Evolutionary conservation across 2,888 invertebrate species (phyloP), one percentile per base, ranked within the genome.

Genomic region (Tuberolachnus salignus): DNA sequence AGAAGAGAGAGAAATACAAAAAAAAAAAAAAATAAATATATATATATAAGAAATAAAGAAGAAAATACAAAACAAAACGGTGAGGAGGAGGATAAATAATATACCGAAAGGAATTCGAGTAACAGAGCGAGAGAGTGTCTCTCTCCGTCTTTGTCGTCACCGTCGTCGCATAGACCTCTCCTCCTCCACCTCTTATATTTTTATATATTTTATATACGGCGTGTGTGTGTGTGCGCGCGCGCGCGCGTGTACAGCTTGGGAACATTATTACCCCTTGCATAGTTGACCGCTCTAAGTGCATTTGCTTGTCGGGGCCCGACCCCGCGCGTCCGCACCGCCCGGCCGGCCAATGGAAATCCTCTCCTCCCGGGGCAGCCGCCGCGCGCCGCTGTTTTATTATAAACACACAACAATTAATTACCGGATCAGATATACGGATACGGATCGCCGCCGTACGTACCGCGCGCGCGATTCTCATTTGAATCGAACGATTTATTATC

Each of bases 201-300:
- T 61, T n/a, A 42, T 21, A 59, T 59, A 71, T 42, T 49, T n/a
- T 63, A 63, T n/a, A 53, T 23, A 23, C 3, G 4, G n/a, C 3
- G 59, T 9, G 14, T 34, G 34, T 34, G 34, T 34, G 49, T 34
- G 63, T 19, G 53, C 23, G 53, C 19, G 53, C 10, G 63, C 55
- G n/a, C n/a, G n/a, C 49, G 34, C 34, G 61, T 63, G 49, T 55
- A 69, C 42, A 69, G 78, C 78, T 78, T 78, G 78, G 78, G 78
- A 78, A 78, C 78, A 69, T 69, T 78, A 78, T 78, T 78, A 78
- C 78, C 78, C 78, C 78, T 78, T 69, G 78, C 69, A 78, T 78
- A 78, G 78, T 78, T 78, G 78, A 78, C 78, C 78, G 78, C 78
- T 78, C 78, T 78, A 78, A 78, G 78, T 78, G 78, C 69, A 78